Conservation (phyloP, 2,797 vertebrate genomes). For the Liasis olivaceus region DNA sequence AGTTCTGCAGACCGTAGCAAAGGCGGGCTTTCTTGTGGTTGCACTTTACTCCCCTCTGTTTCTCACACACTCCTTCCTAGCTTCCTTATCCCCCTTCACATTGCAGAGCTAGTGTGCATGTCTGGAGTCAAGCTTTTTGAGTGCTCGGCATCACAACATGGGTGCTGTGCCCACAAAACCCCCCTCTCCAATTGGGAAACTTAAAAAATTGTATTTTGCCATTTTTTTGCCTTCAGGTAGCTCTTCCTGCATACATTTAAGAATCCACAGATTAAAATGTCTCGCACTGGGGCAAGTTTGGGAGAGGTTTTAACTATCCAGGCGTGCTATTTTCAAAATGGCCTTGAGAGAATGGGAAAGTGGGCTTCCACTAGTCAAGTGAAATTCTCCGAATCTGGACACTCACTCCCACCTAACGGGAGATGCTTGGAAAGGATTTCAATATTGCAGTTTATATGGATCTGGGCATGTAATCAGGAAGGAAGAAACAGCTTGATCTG, state of each 20-base stretch:
- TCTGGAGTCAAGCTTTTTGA: not conserved
- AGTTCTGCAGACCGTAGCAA: slow-evolving; percentile 54
- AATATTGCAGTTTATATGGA: not conserved
- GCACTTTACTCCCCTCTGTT: not conserved
- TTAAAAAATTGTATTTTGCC: not conserved
- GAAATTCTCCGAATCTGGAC: not conserved
- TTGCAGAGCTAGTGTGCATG: not conserved
- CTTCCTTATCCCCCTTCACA: not conserved
- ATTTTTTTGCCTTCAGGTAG: not conserved
- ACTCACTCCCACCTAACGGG: not conserved
- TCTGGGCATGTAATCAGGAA: not conserved
- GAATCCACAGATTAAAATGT: not conserved
- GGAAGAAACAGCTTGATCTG: not conserved
- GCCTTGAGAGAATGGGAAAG: not conserved
- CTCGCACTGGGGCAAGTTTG: too few relatives aligned
- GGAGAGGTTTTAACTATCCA: too few relatives aligned
- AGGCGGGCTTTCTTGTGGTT: slow-evolving; percentile 31
- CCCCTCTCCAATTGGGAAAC: not conserved
- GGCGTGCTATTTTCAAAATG: not conserved
- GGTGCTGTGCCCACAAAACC: not conserved
- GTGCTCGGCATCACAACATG: not conserved
- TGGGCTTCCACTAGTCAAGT: not conserved
- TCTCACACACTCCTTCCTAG: not conserved
- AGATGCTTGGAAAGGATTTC: not conserved
- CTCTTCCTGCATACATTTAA: too few relatives aligned